Conservation (phyloP, 2,113 vertebrate species). For the Gadus chalcogrammus region DNA sequence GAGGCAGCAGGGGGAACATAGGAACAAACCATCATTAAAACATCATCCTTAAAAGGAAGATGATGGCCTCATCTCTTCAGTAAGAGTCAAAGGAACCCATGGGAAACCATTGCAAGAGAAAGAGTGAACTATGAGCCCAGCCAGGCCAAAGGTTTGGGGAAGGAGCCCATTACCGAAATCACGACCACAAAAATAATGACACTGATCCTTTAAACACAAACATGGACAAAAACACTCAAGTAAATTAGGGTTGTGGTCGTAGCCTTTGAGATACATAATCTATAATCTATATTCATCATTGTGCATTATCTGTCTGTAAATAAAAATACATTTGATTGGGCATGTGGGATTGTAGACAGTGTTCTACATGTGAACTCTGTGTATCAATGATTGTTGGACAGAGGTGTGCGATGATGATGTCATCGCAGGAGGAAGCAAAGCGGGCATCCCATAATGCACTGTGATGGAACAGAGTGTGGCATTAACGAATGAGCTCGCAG, state of each 20-base stretch:
- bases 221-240: slow-evolving; percentile 5
- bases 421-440: slow-evolving; percentile 17
- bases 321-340: too few relatives aligned
- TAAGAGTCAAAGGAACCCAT: neutral
- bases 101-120: neutral
- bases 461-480: slow-evolving; percentile 34
- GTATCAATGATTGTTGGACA: too few relatives aligned
- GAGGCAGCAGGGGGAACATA: too few relatives aligned
- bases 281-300: neutral
- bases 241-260: slow-evolving; percentile 15
- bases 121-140: neutral
- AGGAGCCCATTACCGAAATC: neutral
- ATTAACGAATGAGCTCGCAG: slow-evolving; percentile 50
- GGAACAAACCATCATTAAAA: too few relatives aligned
- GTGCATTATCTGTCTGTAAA: too few relatives aligned
- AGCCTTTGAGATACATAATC: slow-evolving; percentile 11
- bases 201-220: slow-evolving; percentile 5
- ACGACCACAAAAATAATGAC: too few relatives aligned
- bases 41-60: too few relatives aligned
- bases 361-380: too few relatives aligned
- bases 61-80: neutral
- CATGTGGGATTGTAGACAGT: too few relatives aligned
- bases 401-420: slow-evolving; percentile 30
- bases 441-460: slow-evolving; percentile 31
- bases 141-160: neutral